These are phyloP conservation scores for Ciconia stormi DNA, from an alignment of 2,113 vertebrate species.

Conservation along the genomic window DNA sequence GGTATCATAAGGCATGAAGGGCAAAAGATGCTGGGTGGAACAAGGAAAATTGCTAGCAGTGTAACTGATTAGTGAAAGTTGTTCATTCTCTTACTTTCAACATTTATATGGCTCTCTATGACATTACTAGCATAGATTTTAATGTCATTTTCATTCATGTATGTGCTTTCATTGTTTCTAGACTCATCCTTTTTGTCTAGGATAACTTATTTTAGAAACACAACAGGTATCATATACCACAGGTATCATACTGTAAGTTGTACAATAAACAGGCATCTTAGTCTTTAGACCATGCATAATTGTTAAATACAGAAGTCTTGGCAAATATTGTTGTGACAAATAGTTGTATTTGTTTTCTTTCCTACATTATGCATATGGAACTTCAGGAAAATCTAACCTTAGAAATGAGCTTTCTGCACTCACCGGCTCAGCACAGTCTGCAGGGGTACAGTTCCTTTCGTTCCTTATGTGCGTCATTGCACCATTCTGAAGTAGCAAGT, in stretches of 20 bases:
- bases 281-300: rapidly evolving
- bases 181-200: background rate
- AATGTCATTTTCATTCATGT: background rate
- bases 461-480: slow-evolving; percentile 78
- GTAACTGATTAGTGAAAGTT: background rate
- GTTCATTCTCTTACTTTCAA: background rate
- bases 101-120: background rate
- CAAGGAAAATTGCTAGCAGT: background rate
- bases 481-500: slow-evolving; percentile 82
- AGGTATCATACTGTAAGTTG: rapidly evolving
- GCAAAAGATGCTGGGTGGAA: background rate
- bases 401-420: background rate
- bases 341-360: background rate
- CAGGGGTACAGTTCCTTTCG: slow-evolving; percentile 79
- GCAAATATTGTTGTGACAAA: background rate
- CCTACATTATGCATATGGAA: background rate
- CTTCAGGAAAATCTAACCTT: background rate
- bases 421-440: slow-evolving; percentile 86
- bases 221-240: background rate
- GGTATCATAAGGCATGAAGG: background rate
- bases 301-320: background rate
- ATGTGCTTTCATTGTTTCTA: background rate
- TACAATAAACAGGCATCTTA: background rate
- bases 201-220: background rate
- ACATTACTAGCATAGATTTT: background rate